phyloP scores from a whole-genome alignment of 2,888 invertebrate genomes.

The Ligdia adustata region DNA sequence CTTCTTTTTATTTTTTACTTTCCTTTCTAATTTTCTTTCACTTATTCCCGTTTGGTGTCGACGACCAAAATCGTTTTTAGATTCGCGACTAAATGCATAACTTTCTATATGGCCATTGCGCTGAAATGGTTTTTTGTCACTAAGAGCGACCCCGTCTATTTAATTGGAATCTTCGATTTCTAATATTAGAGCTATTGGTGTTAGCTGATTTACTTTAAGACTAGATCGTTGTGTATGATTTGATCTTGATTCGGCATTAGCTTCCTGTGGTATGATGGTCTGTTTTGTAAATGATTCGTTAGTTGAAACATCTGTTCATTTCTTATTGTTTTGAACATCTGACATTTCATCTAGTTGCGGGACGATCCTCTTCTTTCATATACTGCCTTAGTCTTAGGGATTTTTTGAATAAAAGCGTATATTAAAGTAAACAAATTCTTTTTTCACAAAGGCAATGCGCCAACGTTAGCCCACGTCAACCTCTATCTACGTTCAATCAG shows the following conservation, averaged over 20 bases:
- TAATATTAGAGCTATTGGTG: constrained; percentile 33
- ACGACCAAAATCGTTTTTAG: constrained; percentile 84
- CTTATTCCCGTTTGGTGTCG: constrained; percentile 69
- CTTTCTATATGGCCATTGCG: constrained; percentile 38
- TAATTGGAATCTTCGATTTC: constrained; percentile 15
- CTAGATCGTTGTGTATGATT: constrained; percentile 59
- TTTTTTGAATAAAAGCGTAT: constrained; percentile 38
- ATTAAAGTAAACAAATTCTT: constrained; percentile 51
- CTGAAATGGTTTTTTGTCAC: constrained; percentile 40
- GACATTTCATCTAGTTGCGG: constrained; percentile 61
- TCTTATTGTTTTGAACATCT: constrained; percentile 60
- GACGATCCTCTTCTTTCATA: constrained; percentile 12
- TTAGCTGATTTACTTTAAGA: constrained; percentile 49
- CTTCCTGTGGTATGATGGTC: constrained; percentile 51
- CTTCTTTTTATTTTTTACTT: constrained; percentile 58
- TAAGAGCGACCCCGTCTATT: constrained; percentile 8
- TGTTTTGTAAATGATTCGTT: constrained; percentile 28
- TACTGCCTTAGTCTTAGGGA: constrained; percentile 19
- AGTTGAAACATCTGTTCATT: constrained; percentile 43
- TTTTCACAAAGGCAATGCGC: constrained; percentile 88
- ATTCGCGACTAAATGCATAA: constrained; percentile 43
- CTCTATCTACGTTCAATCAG: constrained; percentile 98
- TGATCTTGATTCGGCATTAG: constrained; percentile 51
- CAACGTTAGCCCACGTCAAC: constrained; percentile 96
- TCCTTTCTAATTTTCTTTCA: constrained; percentile 50